Base-by-base conservation (phyloP, 2,888 invertebrate species). In the Caenorhabditis macrosperma region DNA sequence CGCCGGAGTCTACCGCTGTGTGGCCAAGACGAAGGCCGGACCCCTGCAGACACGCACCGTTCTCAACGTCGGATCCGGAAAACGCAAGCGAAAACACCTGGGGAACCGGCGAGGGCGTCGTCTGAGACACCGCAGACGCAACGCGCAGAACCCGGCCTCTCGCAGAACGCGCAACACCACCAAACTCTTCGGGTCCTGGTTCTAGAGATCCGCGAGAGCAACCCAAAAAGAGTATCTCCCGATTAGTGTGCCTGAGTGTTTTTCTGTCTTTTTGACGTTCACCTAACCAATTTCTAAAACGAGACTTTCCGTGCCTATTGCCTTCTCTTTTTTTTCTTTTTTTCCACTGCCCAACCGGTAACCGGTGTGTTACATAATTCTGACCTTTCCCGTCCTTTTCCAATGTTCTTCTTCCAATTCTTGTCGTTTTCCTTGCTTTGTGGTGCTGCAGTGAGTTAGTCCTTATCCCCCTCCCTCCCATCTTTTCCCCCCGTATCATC, bases 1-100 rank as follows among this genome's bases (percentile, higher is more conserved):
- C 91, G 93, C 93, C 30, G 95, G 94, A 48, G 91, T 92, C 6
- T 95, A 95, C 90, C 92, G 93, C 48, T 95, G 95, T 88, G 93
- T 93, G 72, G 94, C 93, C 0, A 90, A 91, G 66, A 93, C 93
- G 26, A 87, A 90, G 5, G 92, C 87, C 1, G 90, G 89, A 30
- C 78, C 85, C 17, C 81, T 90, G 46, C 87, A 87, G 76, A 86
- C 90, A 4, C 76, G 83, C 28, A 85, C 87, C 28, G 84, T 88
- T 10, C 85, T 90, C 68, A 89, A 88, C 78, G 85, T 90, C 54
- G 89, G 88, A 54, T 57, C 83, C 41, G 82, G 86, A 78, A 89
- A 88, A 87, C 87, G 87, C 83, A 89, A 88, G 87, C 88, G 89
- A 82, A 89, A 89, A 77, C 86, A 88, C 74, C 48, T 78, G 74